Percentiles rank a stretch among this genome's conserved stretches.
phyloP scores from a whole-genome alignment of 2,888 invertebrate species.

The Tachina fera region DNA sequence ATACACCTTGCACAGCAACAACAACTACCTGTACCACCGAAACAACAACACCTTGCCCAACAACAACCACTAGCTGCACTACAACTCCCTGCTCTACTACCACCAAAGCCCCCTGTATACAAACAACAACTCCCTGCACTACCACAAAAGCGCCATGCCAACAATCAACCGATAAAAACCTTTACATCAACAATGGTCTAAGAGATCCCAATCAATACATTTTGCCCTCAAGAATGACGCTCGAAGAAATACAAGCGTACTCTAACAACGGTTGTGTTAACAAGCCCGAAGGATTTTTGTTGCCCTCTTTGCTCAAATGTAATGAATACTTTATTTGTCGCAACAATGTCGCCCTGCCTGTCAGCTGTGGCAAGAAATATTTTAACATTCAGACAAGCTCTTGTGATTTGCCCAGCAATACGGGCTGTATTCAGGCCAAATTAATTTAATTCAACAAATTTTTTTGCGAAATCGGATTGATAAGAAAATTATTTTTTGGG shows the following conservation, averaged over 20 bases:
- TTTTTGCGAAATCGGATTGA: no score
- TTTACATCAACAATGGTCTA: neutral
- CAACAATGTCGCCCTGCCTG: slow-evolving; percentile 75
- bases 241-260: slow-evolving; percentile 72
- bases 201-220: slow-evolving; percentile 15
- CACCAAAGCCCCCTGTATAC: slow-evolving; percentile 9
- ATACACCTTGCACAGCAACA: neutral
- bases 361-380: slow-evolving; percentile 77
- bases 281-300: slow-evolving; percentile 78
- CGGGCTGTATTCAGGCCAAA: slow-evolving; percentile 72
- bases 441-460: neutral
- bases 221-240: slow-evolving; percentile 21
- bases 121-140: slow-evolving; percentile 44
- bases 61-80: slow-evolving; percentile 41
- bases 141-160: slow-evolving; percentile 5
- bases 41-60: slow-evolving; percentile 29
- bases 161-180: neutral
- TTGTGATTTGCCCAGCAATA: slow-evolving; percentile 79
- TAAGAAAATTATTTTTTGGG: no score
- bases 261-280: slow-evolving; percentile 74
- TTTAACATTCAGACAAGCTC: slow-evolving; percentile 77
- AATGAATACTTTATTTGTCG: slow-evolving; percentile 79
- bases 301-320: slow-evolving; percentile 78
- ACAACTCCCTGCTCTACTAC: slow-evolving; percentile 47
- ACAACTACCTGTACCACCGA: neutral